phyloP scores from a whole-genome alignment of 2,797 vertebrate species.

The Eulemur rubriventer region DNA sequence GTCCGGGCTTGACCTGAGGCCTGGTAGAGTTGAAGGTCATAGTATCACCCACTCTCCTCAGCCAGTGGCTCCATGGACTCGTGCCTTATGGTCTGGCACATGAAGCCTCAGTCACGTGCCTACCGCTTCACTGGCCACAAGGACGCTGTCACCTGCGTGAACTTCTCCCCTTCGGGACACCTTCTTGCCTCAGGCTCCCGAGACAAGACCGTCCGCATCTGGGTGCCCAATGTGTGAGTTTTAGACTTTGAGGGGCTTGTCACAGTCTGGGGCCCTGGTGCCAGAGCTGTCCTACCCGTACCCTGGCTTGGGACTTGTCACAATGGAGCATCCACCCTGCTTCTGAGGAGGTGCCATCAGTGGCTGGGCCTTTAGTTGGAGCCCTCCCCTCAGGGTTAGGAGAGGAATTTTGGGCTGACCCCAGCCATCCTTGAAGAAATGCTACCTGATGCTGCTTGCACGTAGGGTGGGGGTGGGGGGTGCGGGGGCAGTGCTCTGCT shows the following conservation, averaged over 20 bases:
- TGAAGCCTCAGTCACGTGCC: slow-evolving; percentile 94
- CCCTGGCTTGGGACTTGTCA: not conserved
- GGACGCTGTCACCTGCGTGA: slow-evolving; percentile 92
- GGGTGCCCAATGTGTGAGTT: slow-evolving; percentile 95
- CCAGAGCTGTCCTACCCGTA: not conserved
- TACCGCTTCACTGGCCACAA: slow-evolving; percentile 96
- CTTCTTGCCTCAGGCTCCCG: slow-evolving; percentile 95
- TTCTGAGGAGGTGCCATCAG: not conserved
- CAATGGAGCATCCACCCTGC: not conserved
- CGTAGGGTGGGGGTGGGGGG: not conserved
- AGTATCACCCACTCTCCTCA: not conserved
- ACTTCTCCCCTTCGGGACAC: slow-evolving; percentile 97
- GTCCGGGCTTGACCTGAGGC: not conserved
- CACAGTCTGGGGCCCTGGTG: not conserved
- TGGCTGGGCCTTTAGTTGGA: not conserved
- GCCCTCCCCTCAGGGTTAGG: not conserved
- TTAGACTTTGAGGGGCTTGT: not conserved
- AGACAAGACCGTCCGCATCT: slow-evolving; percentile 97
- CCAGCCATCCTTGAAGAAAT: not conserved
- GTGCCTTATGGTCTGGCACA: slow-evolving; percentile 96
- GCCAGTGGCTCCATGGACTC: slow-evolving; percentile 94
- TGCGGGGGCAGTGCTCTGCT: not conserved
- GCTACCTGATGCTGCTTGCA: not conserved
- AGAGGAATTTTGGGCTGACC: not conserved
- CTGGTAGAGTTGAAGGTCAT: not conserved